These are phyloP conservation scores for Odontomachus brunneus DNA, from an alignment of 1,140 invertebrate genomes.

Conservation along the genomic window DNA sequence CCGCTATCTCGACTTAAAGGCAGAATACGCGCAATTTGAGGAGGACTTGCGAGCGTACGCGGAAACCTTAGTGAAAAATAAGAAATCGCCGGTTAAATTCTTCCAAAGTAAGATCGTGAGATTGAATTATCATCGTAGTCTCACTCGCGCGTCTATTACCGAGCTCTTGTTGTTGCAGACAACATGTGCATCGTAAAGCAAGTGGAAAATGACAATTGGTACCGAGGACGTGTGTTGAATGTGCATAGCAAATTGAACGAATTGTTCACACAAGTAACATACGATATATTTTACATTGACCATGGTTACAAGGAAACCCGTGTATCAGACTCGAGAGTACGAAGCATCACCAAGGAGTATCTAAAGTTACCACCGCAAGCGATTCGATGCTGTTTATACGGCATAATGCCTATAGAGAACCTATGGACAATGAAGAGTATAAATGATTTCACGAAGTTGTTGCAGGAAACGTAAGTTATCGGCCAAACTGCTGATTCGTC, in stretches of 20 bases:
- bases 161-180: constrained; percentile 74
- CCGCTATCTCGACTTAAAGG: constrained; percentile 78
- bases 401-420: constrained; percentile 81
- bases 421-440: constrained; percentile 83
- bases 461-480: constrained; percentile 82
- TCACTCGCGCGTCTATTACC: background rate
- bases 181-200: constrained; percentile 83
- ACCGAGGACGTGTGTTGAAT: constrained; percentile 74
- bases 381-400: constrained; percentile 83
- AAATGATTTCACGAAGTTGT: constrained; percentile 79
- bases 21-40: constrained; percentile 2
- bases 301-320: constrained; percentile 70
- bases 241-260: background rate
- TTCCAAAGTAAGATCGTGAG: constrained; percentile 26
- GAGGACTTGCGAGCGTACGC: background rate
- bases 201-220: constrained; percentile 68
- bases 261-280: constrained; percentile 19
- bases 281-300: constrained; percentile 75
- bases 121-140: background rate
- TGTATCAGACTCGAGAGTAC: constrained; percentile 68
- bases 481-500: background rate
- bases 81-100: constrained; percentile 1
- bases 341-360: constrained; percentile 62
- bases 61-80: background rate
- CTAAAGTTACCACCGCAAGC: constrained; percentile 78